phyloP scores from a whole-genome alignment of 2,113 vertebrate genomes.

The Cyphomyrus discorhynchus region DNA sequence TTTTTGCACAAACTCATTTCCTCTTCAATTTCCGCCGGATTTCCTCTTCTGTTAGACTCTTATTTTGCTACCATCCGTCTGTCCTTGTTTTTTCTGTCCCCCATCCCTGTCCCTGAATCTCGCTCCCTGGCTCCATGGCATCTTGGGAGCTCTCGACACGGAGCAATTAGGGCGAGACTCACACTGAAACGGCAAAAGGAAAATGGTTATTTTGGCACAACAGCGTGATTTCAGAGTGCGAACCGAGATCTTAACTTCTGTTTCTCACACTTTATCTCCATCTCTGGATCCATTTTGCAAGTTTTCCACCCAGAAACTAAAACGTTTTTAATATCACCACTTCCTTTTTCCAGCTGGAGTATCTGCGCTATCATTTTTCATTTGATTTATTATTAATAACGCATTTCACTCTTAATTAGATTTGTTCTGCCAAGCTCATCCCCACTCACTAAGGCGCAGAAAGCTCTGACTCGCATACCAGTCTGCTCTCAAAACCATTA shows the following conservation, averaged over 20 bases:
- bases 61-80: constrained; percentile 43
- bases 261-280: not conserved
- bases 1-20: not conserved
- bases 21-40: not conserved
- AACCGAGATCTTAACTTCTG: not conserved
- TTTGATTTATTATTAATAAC: not conserved
- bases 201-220: constrained; percentile 10
- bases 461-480: not conserved
- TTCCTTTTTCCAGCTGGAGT: not conserved
- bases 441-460: not conserved
- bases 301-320: not conserved
- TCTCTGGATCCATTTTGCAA: constrained; percentile 11
- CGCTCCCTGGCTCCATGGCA: constrained; percentile 24
- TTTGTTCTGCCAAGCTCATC: not conserved
- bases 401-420: not conserved
- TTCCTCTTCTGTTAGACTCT: not conserved
- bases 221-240: not conserved
- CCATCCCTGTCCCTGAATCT: not conserved
- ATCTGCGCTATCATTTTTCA: not conserved
- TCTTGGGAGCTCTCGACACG: constrained; percentile 34
- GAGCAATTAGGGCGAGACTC: constrained; percentile 15
- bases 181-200: not conserved
- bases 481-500: constrained; percentile 7
- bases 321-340: not conserved
- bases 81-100: constrained; percentile 1